Percentiles rank a stretch among this genome's conserved stretches.
phyloP scores from a whole-genome alignment of 2,888 invertebrate species.

The Tetheella fluctuosa region DNA sequence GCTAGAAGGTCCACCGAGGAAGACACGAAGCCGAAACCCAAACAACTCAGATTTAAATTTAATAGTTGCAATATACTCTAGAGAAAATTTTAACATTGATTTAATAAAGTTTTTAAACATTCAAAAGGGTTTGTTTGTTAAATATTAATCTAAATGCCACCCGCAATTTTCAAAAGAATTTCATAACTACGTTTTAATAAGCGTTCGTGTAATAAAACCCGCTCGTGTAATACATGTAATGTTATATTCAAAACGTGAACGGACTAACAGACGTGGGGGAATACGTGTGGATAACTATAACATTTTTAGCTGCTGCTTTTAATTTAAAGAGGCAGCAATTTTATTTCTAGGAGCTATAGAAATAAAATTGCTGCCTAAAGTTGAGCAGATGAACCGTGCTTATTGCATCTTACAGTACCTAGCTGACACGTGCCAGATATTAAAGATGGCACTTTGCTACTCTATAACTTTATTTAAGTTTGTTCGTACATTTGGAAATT shows the following conservation, averaged over 20 bases:
- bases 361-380: too few relatives aligned
- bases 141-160: not conserved
- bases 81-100: too few relatives aligned
- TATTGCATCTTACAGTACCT: not conserved
- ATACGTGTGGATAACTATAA: not conserved
- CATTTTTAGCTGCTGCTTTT: not conserved
- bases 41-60: too few relatives aligned
- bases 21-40: too few relatives aligned
- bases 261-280: not conserved
- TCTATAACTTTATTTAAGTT: too few relatives aligned
- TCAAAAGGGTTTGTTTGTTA: not conserved
- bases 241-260: constrained; percentile 8
- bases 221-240: not conserved
- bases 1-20: too few relatives aligned
- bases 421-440: not conserved
- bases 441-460: too few relatives aligned
- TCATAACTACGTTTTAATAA: constrained; percentile 3
- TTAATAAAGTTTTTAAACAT: too few relatives aligned
- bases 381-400: not conserved
- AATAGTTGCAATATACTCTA: too few relatives aligned
- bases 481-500: too few relatives aligned
- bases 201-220: not conserved
- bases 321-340: not conserved
- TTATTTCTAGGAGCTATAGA: not conserved
- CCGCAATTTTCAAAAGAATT: not conserved